Evolutionary conservation across 2,888 invertebrate genomes (phyloP), one percentile per base, ranked within the genome.

Genomic region (Platycnemis pennipes): DNA sequence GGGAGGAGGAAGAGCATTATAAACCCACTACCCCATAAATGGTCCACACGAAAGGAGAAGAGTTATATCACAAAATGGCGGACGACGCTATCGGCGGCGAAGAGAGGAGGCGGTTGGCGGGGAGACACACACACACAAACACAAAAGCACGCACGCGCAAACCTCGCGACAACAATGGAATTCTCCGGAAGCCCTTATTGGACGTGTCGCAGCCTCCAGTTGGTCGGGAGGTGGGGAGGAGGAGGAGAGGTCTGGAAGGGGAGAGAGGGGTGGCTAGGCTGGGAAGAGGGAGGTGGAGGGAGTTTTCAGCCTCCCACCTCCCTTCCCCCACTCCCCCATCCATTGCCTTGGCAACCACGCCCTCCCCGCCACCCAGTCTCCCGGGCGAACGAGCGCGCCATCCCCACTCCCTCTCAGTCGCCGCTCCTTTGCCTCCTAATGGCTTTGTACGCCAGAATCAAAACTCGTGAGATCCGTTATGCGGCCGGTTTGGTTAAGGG

Each of bases 21-120:
- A 91, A 63, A 89, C 89, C 56, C 89, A 89, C 89, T 89, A 89
- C 89, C 89, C 89, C 56, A 89, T 89, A 89, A 89, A 89, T 89
- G 89, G 89, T 37, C 89, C 89, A 89, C 89, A 89, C 49, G 88
- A 53, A 63, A 88, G 88, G 49, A 16, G 16, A 56, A 31, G 69
- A 42, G 56, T 89, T 89, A 42, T 56, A 91, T 91, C 63, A 91
- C 91, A 91, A 91, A 91, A 91, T 63, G 63, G 91, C 91, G 56
- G 89, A 89, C 11, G 13, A 13, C 37, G 26, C 7, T 53, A 31
- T 37, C 31, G 88, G 16, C 37, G 53, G 89, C 37, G 42, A 63
- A 63, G 44, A 22, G 87, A 56, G 44, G n/a, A 53, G 63, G 91
- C 56, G 42, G 31, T n/a, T 5, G 31, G 77, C 31, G 11, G 77